Conservation (phyloP, 2,797 vertebrate genomes). For the Pangasius mekongensis region DNA sequence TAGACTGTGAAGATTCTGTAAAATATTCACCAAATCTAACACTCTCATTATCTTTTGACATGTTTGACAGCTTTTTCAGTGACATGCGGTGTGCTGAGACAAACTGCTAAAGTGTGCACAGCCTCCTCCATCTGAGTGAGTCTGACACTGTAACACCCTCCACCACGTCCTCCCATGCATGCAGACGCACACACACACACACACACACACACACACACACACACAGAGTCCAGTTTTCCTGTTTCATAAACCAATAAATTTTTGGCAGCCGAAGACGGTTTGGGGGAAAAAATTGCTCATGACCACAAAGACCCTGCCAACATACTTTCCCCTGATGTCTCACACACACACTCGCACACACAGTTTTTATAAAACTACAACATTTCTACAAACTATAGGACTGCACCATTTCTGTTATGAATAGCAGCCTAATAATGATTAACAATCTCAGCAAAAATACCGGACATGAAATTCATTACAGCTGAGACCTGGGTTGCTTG, state of each 20-base stretch:
- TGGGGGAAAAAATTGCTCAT: background rate
- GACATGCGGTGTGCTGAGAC: background rate
- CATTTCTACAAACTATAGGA: background rate
- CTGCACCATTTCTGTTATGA: background rate
- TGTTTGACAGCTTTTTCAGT: slow-evolving; percentile 1
- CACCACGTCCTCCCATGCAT: background rate
- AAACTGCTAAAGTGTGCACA: slow-evolving; percentile 7
- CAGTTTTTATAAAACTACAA: background rate
- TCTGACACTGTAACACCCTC: background rate
- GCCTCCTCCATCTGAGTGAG: background rate
- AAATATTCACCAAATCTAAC: background rate
- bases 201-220: background rate
- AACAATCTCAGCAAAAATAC: background rate
- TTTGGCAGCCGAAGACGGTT: background rate
- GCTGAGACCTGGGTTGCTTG: background rate
- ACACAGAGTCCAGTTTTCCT: background rate
- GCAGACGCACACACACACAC: background rate
- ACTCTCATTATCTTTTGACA: background rate
- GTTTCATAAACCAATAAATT: background rate
- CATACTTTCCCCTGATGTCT: background rate
- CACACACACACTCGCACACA: background rate
- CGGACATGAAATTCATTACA: background rate
- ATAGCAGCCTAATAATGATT: background rate
- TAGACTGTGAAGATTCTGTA: background rate
- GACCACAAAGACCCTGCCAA: slow-evolving; percentile 1